Base-by-base conservation (phyloP, 2,888 invertebrate genomes). In the Neoscelio sp. region DNA sequence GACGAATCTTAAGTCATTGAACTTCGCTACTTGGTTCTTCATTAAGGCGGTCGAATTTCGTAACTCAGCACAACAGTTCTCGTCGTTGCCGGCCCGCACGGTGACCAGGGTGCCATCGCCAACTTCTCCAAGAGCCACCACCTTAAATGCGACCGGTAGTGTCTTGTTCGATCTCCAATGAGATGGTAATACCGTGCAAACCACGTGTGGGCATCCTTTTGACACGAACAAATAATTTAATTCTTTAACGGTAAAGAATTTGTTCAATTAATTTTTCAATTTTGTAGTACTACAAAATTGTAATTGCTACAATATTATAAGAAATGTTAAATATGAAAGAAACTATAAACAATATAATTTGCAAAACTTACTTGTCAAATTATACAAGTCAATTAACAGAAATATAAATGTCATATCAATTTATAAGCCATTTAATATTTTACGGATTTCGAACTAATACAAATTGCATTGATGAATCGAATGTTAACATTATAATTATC, bases 161-260 rank as follows among this genome's bases (percentile, higher is more conserved):
- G 99, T 98, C 92, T 99, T 99, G 92, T 99, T 99, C 62, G 98
- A 98, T 82, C 99, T 93, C 99, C 99, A 99, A 90, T 99, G 99
- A 1, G 96, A 95, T 76, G 99, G 99, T 85, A 99, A 91, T 42
- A 96, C 96, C 28, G 98, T 97, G 91, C 99, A 99, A 80, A 99
- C 96, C 87, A 99, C 95, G 90, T 98, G 96, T 23, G 99, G 99
- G 88, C 73, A 78, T 26, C 78, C 78, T 78, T 67, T 54, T 33
- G 1, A 20, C 30, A 42, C 20, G 33, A 33, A 2, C 2, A 30
- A 26, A 48, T 13, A 10, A 46, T 38, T 62, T 20, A 10, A 48
- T 15, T 10, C 30, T 20, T 44, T 10, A 60, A 30, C 44, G n/a
- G n/a, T n/a, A n/a, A n/a, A n/a, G n/a, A n/a, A n/a, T n/a, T n/a